A percentile compares a stretch with the other conserved stretches of the same genome.
Conservation (phyloP, 2,113 vertebrate species). For the Gracilinanus agilis region DNA sequence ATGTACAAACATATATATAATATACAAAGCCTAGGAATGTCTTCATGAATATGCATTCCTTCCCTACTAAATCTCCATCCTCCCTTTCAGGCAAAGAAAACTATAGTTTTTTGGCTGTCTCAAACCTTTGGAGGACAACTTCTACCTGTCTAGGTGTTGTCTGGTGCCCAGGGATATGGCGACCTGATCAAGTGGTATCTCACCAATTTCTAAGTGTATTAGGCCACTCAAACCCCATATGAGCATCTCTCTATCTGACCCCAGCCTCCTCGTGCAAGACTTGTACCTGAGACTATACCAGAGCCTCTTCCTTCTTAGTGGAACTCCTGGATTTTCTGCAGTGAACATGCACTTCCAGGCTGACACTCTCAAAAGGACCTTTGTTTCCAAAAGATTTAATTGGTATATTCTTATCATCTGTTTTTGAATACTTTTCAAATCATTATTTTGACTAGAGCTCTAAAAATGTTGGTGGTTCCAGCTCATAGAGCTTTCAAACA, state of each 20-base stretch:
- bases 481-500: constrained; percentile 11
- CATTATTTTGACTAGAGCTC: constrained; percentile 15
- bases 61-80: neutral
- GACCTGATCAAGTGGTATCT: constrained; percentile 7
- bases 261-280: neutral
- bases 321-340: neutral
- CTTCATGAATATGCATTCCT: neutral
- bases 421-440: constrained; percentile 4
- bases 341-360: neutral
- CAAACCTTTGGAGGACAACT: neutral
- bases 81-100: neutral
- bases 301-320: neutral
- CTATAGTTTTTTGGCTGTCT: neutral
- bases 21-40: neutral
- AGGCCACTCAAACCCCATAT: neutral
- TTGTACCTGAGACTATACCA: neutral
- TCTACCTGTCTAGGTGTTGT: neutral
- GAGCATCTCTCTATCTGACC: neutral
- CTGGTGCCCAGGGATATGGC: neutral
- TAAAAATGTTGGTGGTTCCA: constrained; percentile 13
- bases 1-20: neutral
- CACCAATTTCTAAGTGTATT: neutral
- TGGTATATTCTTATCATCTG: neutral
- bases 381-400: neutral
- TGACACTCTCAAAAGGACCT: neutral